Conservation (phyloP, 2,888 invertebrate genomes). For the Hyles lineata region DNA sequence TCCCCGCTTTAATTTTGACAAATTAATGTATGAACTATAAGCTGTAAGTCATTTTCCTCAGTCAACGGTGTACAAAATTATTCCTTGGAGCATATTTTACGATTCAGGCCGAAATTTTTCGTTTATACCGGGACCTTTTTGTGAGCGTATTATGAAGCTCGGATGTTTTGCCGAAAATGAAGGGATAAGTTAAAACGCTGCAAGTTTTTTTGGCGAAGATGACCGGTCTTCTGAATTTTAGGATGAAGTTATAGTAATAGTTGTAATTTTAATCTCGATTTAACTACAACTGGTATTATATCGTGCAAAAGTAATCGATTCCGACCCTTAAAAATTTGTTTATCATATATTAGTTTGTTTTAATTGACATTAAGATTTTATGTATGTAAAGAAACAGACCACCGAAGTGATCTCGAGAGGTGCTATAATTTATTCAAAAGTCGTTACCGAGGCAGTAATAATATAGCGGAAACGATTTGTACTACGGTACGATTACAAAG, state of each 20-base stretch:
- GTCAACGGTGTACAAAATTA: slow-evolving; percentile 15
- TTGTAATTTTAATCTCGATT: neutral
- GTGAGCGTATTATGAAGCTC: slow-evolving; percentile 15
- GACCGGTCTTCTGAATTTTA: neutral
- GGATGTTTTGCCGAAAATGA: slow-evolving; percentile 19
- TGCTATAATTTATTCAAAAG: too few species aligned
- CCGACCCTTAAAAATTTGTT: too few species aligned
- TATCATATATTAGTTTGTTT: too few species aligned
- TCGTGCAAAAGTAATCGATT: too few species aligned
- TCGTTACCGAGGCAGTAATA: too few species aligned
- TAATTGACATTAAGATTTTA: too few species aligned
- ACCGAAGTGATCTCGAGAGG: too few species aligned
- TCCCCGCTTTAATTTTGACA: neutral
- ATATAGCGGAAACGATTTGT: too few species aligned
- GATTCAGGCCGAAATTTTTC: slow-evolving; percentile 22
- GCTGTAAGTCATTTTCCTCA: slow-evolving; percentile 10
- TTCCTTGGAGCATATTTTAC: slow-evolving; percentile 15
- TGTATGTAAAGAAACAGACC: too few species aligned
- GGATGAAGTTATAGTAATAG: neutral
- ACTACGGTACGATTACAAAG: too few species aligned
- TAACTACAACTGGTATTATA: too few species aligned
- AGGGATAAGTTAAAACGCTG: slow-evolving; percentile 8
- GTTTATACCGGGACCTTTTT: slow-evolving; percentile 16
- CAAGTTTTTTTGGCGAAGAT: neutral
- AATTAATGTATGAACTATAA: neutral